Base-by-base conservation (phyloP, 92 coral and sea anemone genomes). In the Anthopleura xanthogrammica region DNA sequence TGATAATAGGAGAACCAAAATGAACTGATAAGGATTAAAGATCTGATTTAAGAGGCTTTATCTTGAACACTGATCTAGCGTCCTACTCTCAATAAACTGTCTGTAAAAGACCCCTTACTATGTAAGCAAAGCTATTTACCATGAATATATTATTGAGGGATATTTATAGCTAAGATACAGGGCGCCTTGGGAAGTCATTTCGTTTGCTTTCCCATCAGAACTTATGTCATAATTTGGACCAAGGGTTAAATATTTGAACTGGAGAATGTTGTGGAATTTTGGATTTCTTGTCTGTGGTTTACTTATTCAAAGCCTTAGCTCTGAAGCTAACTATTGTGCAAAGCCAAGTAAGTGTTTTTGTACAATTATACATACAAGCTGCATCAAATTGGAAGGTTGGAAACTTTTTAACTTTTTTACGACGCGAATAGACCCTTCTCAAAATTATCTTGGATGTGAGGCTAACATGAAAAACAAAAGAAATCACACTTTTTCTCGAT, bases 161-260 rank as follows among this genome's bases (percentile, higher is more conserved):
- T 62, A 62, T 62, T 62, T 20, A 62, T 62, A 62, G 23, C 70
- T 2, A 62, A n/a, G 70, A 20, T n/a, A 62, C 70, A 12, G 19
- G 70, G 39, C 70, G 70, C 70, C 70, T 20, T 9, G 24, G 12
- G 11, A 62, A 62, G 70, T 20, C 70, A n/a, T 14, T n/a, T 7
- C n/a, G 79, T 41, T 75, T 75, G 79, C 79, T 43, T 62, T 62
- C 11, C 36, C 70, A 62, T 62, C 36, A 62, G 29, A 62, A 5
- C 70, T 62, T n/a, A 8, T 62, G 70, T 75, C 79, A 75, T 22
- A 41, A 52, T 43, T 23, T 19, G 55, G 13, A 52, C 5, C 54
- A 43, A 75, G 24, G 56, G 8, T 75, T 75, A 41, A 75, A 75
- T 75, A 75, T 75, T 75, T 48, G 58, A 75, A 75, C 60, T 75